phyloP scores from a whole-genome alignment of 1,140 invertebrate genomes.

The Achatina immaculata region DNA sequence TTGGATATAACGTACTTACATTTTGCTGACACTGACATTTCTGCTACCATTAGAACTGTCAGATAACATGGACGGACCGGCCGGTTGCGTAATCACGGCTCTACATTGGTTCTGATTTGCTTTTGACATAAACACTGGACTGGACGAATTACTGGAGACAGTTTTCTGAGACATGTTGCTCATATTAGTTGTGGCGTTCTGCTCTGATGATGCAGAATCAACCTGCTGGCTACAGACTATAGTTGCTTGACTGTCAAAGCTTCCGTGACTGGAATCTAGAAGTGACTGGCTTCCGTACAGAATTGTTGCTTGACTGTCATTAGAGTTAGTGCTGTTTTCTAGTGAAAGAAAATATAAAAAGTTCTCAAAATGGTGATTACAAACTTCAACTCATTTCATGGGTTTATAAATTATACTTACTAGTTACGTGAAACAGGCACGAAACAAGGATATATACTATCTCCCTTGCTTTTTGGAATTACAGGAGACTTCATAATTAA shows the following conservation, averaged over 20 bases:
- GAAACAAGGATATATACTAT: no score
- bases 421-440: no score
- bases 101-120: background rate
- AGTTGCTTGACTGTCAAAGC: constrained; percentile 44
- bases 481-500: no score
- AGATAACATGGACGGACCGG: constrained; percentile 7
- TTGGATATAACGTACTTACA: background rate
- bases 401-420: no score
- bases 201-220: constrained; percentile 15
- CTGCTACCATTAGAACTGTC: constrained; percentile 23
- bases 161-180: background rate
- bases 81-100: constrained; percentile 15
- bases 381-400: no score
- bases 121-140: constrained; percentile 20
- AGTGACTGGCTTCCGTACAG: constrained; percentile 25
- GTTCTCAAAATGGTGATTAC: no score
- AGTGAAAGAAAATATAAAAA: constrained; percentile 8
- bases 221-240: constrained; percentile 39
- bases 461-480: no score
- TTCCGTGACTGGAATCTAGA: constrained; percentile 21
- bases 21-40: background rate
- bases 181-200: background rate
- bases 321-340: constrained; percentile 14
- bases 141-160: constrained; percentile 10
- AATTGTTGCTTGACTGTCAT: constrained; percentile 9